Evolutionary conservation across 2,113 vertebrate species (phyloP), one percentile per base, ranked within the genome.

Genomic region (Elephantulus edwardii): DNA sequence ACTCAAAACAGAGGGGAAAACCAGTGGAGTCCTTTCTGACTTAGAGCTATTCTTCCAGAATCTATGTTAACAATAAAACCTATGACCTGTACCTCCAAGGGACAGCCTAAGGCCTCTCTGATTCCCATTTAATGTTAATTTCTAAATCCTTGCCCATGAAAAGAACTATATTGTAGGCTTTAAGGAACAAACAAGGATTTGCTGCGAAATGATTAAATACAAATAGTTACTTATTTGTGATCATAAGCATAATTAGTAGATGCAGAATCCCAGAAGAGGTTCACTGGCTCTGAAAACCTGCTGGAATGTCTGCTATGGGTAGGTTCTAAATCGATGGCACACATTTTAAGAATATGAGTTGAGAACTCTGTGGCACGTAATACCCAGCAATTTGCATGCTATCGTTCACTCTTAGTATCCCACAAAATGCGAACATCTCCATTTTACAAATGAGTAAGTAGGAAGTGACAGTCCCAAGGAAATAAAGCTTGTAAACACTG

Each of bases 91-190:
- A 83, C 85, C 11, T 88, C 72, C 64, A 42, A 76, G 17, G 19
- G 56, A 87, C 91, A 88, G 40, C 11, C 24, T 62, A 77, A 48
- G 40, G 35, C 52, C 7, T 86, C 75, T 38, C 28, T 48, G 70
- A 50, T 66, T 94, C 83, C 86, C 76, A 86, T 72, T 85, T 66
- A 88, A 77, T 83, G 42, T 24, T 88, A 42, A 82, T 48, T 71
- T 91, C 58, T 28, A 4, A 76, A 68, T 26, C 54, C 64, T 94
- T 89, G 42, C 14, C 33, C 79, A 66, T 83, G 68, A 88, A 89
- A 84, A 91, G 38, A 52, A 85, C 35, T 70, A 38, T 5, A 91
- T 85, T 83, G 70, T 87, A 92, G n/a, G 12, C 40, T 92, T 70
- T 58, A 89, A 84, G 81, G 56, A 91, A 81, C 68, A 93, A 81